Evolutionary conservation across 2,888 invertebrate genomes (phyloP).

Genomic region (Stictocephala bisonia): DNA sequence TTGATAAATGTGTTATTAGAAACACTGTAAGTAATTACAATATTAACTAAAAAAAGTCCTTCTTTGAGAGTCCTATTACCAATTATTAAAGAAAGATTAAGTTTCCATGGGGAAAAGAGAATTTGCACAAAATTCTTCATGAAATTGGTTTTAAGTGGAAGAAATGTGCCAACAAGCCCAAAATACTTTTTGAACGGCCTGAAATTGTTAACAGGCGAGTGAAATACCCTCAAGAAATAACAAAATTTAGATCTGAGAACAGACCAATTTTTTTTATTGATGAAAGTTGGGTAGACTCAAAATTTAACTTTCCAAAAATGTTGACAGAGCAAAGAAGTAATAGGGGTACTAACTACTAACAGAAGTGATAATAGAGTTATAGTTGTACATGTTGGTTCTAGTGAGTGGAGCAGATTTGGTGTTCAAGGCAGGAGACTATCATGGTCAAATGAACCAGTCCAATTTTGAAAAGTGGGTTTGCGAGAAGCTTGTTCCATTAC

Average conservation of each 20-base stretch:
- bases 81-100: neutral
- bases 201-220: neutral
- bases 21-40: too few species aligned
- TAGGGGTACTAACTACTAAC: neutral
- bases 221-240: neutral
- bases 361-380: conserved; percentile 2
- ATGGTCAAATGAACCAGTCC: neutral
- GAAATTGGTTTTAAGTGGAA: neutral
- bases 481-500: neutral
- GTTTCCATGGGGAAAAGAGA: neutral
- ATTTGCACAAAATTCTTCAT: neutral
- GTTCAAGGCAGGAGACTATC: neutral
- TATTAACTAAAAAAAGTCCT: too few species aligned
- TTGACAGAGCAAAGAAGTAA: conserved; percentile 6
- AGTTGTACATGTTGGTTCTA: neutral
- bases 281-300: neutral
- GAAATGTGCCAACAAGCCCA: neutral
- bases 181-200: conserved; percentile 1
- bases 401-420: neutral
- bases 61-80: neutral
- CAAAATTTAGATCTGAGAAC: neutral
- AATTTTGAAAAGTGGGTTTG: conserved; percentile 9
- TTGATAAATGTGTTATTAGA: too few species aligned
- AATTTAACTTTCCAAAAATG: conserved; percentile 7
- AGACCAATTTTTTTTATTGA: conserved; percentile 4